phyloP scores from a whole-genome alignment of 2,888 invertebrate species.

The Diarsia rubi region DNA sequence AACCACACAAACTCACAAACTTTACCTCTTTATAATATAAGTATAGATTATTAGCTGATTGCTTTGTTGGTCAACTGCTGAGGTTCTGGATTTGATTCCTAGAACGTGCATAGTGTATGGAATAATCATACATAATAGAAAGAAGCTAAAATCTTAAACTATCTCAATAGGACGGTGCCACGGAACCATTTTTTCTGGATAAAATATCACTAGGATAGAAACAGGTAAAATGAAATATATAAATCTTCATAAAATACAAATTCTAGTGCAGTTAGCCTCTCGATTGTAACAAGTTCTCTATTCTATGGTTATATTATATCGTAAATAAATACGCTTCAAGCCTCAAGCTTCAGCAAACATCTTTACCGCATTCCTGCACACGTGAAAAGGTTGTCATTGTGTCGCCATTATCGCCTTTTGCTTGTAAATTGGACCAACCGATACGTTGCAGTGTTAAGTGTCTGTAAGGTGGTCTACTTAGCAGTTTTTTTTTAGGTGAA shows the following conservation, averaged over 20 bases:
- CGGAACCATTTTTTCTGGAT: no score
- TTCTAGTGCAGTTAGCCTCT: background rate
- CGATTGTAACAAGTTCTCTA: background rate
- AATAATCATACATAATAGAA: no score
- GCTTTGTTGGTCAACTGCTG: no score
- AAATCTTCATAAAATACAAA: background rate
- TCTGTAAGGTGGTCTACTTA: slow-evolving; percentile 70
- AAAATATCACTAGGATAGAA: background rate
- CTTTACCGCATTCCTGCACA: slow-evolving; percentile 62
- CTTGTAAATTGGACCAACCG: slow-evolving; percentile 73
- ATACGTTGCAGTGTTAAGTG: slow-evolving; percentile 76
- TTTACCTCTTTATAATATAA: no score
- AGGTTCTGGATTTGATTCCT: no score
- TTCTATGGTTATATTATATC: background rate
- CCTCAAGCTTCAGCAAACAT: slow-evolving; percentile 50
- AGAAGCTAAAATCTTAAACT: no score
- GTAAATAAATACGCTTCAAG: slow-evolving; percentile 53
- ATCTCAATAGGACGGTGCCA: no score
- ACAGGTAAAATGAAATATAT: background rate
- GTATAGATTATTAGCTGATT: no score
- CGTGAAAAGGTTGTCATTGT: slow-evolving; percentile 73
- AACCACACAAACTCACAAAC: no score
- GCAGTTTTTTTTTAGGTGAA: slow-evolving; percentile 48
- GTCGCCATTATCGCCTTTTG: slow-evolving; percentile 71
- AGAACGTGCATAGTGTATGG: no score